Evolutionary conservation across 2,113 vertebrate genomes (phyloP), one percentile per base, ranked within the genome.

Genomic region (Austrofundulus limnaeus): DNA sequence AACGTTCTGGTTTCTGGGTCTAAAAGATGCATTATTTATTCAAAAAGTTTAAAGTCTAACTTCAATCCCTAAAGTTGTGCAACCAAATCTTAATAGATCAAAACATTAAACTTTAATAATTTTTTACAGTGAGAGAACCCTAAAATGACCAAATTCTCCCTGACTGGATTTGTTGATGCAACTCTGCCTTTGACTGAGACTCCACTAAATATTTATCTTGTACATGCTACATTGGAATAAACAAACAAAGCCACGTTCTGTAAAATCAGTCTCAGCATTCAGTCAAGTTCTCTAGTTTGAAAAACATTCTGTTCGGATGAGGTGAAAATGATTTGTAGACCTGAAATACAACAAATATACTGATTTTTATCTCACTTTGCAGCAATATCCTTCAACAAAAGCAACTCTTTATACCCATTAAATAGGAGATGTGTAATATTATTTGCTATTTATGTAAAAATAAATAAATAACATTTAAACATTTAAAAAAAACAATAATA

Each of bases 21-120:
- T 17, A 28, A 34, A 12, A 50, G 39, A 12, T 53, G 60, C 62
- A 72, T 84, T 77, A 77, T 70, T 77, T 58, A 82, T 79, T 24
- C 13, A 14, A 70, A 47, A 69, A 16, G 58, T n/a, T 28, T 28
- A 28, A 28, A n/a, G 28, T 28, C 28, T 7, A 28, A 28, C 28
- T 28, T 28, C 28, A 34, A 34, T 8, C 8, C 31, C 25, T 37
- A 70, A 50, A 64, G 53, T 57, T 31, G 37, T 64, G 59, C 21
- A 56, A 37, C 28, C 10, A 54, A 42, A 9, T 50, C 19, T 47
- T 52, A 66, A 16, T 28, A 28, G 54, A 66, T 68, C 51, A n/a
- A 20, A 37, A 14, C 1, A 42, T 17, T 15, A 56, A 45, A 53
- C 19, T 31, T 45, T 43, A 4, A 64, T n/a, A n/a, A 38, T 70